These are phyloP conservation scores for roundworm (Caenorhabditis elegans) DNA, from an alignment of 1,140 invertebrate species.

Conservation along the genomic window DNA sequence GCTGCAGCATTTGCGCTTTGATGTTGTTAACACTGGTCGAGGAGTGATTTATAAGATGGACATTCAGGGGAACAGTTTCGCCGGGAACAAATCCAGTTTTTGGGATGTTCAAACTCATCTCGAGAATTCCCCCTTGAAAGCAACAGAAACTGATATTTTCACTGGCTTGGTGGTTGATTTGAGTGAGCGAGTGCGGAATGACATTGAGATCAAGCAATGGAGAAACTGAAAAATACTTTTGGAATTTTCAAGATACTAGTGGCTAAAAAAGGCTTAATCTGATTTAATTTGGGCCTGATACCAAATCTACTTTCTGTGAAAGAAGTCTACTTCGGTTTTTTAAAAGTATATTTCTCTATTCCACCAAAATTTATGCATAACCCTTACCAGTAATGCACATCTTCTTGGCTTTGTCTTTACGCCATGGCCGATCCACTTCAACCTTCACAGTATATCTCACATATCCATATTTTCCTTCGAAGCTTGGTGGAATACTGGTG, in stretches of 20 bases:
- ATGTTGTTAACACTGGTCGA: neutral
- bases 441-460: neutral
- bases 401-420: neutral
- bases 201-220: neutral
- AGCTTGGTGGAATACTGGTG: neutral
- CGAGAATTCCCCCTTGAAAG: neutral
- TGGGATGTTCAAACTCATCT: neutral
- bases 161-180: neutral
- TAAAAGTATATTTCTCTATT: no score
- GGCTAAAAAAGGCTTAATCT: no score
- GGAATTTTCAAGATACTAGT: no score
- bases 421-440: conserved; percentile 24
- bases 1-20: neutral
- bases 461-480: conserved; percentile 1
- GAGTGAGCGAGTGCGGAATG: neutral
- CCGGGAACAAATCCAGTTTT: conserved; percentile 8
- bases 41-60: neutral
- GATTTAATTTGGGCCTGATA: no score
- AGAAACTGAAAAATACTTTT: neutral
- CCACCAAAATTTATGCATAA: no score
- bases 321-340: no score
- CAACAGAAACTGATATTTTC: neutral
- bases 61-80: neutral
- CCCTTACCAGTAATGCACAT: neutral
- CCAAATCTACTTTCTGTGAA: no score